phyloP scores from a whole-genome alignment of 92 coral and sea anemone genomes.

The Porites lobata region DNA sequence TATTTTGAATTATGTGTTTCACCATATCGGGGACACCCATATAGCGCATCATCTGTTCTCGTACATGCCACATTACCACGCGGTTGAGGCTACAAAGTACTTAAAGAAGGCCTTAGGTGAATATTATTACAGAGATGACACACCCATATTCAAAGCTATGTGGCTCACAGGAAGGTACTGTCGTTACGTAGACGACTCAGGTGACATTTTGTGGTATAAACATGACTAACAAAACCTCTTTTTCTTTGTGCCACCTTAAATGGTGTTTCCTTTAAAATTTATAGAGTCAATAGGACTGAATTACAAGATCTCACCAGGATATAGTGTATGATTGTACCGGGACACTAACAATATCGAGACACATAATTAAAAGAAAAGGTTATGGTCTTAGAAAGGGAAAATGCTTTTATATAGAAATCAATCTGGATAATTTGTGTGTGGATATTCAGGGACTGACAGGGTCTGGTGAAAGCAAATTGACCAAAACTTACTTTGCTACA shows the following conservation, averaged over 20 bases:
- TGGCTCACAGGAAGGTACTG: conserved; percentile 74
- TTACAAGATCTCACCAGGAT: not conserved
- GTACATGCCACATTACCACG: conserved; percentile 74
- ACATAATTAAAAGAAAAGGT: too few relatives aligned
- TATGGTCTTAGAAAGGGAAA: too few relatives aligned
- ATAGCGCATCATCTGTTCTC: conserved; percentile 71
- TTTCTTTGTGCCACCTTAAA: not conserved
- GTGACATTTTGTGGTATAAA: conserved; percentile 67
- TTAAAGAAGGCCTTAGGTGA: conserved; percentile 59
- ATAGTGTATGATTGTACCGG: too few relatives aligned
- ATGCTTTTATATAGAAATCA: too few relatives aligned
- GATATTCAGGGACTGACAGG: too few relatives aligned
- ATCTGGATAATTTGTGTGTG: too few relatives aligned
- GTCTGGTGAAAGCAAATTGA: too few relatives aligned
- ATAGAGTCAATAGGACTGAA: not conserved
- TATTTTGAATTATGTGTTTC: conserved; percentile 66
- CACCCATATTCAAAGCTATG: conserved; percentile 69
- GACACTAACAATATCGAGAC: too few relatives aligned
- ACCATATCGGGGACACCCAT: conserved; percentile 77
- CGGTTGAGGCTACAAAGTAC: conserved; percentile 65
- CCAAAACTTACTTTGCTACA: too few relatives aligned
- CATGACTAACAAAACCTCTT: conserved; percentile 25
- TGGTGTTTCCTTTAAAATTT: too few relatives aligned
- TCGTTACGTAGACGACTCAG: conserved; percentile 66
- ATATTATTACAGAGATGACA: conserved; percentile 63